Conservation (phyloP, 2,888 invertebrate genomes). For the Drosophila multiciliata region DNA sequence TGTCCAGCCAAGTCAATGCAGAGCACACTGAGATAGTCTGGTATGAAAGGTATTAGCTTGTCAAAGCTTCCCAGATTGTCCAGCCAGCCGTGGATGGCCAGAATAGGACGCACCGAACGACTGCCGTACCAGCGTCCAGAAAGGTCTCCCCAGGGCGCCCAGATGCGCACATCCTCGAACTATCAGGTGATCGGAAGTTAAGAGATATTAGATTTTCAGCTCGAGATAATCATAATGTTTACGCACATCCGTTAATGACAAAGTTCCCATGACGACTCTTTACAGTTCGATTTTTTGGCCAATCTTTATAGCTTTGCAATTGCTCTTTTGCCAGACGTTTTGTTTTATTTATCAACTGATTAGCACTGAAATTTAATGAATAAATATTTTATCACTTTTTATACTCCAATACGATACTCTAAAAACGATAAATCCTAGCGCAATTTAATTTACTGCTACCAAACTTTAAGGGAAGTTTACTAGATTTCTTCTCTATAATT, state of each 20-base stretch:
- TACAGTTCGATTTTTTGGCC: not conserved
- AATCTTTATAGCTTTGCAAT: not conserved
- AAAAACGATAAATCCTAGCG: no score
- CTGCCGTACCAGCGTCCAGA: constrained; percentile 90
- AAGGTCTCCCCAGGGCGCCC: constrained; percentile 88
- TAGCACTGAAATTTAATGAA: constrained; percentile 9
- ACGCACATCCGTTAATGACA: constrained; percentile 41
- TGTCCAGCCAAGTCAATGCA: constrained; percentile 89
- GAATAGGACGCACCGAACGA: constrained; percentile 87
- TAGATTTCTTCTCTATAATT: no score
- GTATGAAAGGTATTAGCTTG: constrained; percentile 87
- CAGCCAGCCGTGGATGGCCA: constrained; percentile 91
- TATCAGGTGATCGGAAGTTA: constrained; percentile 46
- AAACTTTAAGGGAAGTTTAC: no score
- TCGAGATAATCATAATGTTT: not conserved
- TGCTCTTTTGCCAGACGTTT: not conserved
- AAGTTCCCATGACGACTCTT: constrained; percentile 21
- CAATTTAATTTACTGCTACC: no score
- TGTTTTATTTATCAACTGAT: constrained; percentile 15
- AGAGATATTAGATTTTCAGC: not conserved
- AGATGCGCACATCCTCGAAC: constrained; percentile 87
- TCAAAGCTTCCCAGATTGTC: constrained; percentile 91
- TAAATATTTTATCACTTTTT: not conserved
- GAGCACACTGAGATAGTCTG: constrained; percentile 85
- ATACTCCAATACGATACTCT: no score